Percentiles rank a stretch among this genome's conserved stretches.
Conservation (phyloP, 2,113 vertebrate genomes). For the Callipepla californica region DNA sequence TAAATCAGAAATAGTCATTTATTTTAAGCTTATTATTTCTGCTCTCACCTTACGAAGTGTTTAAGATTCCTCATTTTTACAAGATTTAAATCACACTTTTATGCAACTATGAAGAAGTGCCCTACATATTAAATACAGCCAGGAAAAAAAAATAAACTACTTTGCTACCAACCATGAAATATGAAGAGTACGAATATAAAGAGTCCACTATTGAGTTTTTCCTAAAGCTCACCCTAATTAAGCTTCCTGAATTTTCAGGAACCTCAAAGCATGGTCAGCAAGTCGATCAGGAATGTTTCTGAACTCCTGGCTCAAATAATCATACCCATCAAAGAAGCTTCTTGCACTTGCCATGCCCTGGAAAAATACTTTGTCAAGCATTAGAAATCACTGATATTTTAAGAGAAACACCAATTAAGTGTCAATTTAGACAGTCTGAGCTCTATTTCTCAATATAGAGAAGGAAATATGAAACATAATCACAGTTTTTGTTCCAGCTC, state of each 20-base stretch:
- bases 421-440: conserved; percentile 4
- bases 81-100: conserved; percentile 46
- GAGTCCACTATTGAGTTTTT: neutral
- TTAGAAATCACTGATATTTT: neutral
- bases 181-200: neutral
- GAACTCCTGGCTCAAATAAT: neutral
- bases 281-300: neutral
- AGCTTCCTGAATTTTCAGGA: neutral
- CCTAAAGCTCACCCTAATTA: neutral
- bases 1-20: conserved; percentile 12
- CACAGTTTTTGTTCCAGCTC: neutral
- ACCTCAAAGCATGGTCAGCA: neutral
- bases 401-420: neutral
- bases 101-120: neutral
- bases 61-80: conserved; percentile 27
- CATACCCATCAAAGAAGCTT: neutral
- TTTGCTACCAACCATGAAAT: neutral
- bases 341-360: neutral
- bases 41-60: conserved; percentile 22
- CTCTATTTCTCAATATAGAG: neutral
- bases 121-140: neutral
- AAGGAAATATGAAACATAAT: conserved; percentile 1
- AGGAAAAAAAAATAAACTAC: neutral
- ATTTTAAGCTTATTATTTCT: conserved; percentile 41
- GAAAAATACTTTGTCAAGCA: neutral